Base-by-base conservation (phyloP, 2,888 invertebrate species). In the Conchocele bisecta region DNA sequence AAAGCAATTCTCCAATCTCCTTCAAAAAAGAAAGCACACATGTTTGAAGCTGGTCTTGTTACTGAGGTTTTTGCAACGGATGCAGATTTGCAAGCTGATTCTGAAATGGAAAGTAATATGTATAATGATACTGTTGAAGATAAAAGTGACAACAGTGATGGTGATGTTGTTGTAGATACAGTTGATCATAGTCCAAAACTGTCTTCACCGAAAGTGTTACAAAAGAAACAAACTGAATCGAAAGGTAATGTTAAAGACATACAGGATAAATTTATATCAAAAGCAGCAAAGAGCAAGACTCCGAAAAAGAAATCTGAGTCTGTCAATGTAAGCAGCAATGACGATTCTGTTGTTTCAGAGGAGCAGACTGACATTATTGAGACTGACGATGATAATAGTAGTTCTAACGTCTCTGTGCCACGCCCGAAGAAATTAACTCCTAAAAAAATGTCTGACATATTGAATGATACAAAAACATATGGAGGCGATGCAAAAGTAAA, bases 261-360 rank as follows among this genome's bases (percentile, higher is more conserved):
- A 13, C 39, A 65, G 33, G 50, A 57, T 41, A 65, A 65, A 26
- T 56, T 65, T 39, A 57, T 57, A 31, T 50, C 20, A n/a, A 65
- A 57, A 57, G 65, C 65, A 13, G 39, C 17, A 1, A 48, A 50
- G n/a, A 35, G 46, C 3, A 64, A 50, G 57, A 37, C 17, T 31
- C 29, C 48, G 7, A 46, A 28, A 29, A 67, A 67, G 35, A 51
- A 31, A 1, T 42, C n/a, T 15, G 31, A 31, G 15, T 13, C 41
- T 33, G 15, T 1, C 6, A 33, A 35, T 6, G 13, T 22, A 41
- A 6, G 7, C 24, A 13, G 20, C 24, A 29, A 13, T 42, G 13
- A 20, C 33, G 58, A 58, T 7, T 13, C 20, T 1, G 33, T 33
- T 31, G 63, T 42, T 1, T 61, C 22, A 37, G 39, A 17, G 51